A percentile compares a stretch with the other conserved stretches of the same genome.
These are phyloP conservation scores for Sander vitreus DNA, from an alignment of 2,113 vertebrate species.

Conservation along the genomic window DNA sequence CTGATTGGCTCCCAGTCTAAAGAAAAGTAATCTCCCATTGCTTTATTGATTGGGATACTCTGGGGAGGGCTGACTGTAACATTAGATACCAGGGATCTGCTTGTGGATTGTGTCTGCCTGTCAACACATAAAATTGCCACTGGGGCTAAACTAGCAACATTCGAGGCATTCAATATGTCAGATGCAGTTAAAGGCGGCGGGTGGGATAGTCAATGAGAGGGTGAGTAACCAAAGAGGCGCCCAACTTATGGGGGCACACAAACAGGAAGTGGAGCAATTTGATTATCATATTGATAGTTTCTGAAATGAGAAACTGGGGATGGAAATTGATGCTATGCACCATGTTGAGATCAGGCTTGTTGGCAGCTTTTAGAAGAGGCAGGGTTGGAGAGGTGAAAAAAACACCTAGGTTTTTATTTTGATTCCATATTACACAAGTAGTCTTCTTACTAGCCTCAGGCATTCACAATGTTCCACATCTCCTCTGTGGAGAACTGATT, in stretches of 20 bases:
- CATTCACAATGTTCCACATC: constrained; percentile 26
- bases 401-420: constrained; percentile 31
- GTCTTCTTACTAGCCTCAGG: constrained; percentile 9
- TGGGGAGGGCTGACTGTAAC: constrained; percentile 60
- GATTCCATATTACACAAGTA: constrained; percentile 28
- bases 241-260: constrained; percentile 35
- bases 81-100: constrained; percentile 66
- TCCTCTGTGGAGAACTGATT: constrained; percentile 7
- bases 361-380: constrained; percentile 36
- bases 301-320: constrained; percentile 57
- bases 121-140: constrained; percentile 78
- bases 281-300: constrained; percentile 73
- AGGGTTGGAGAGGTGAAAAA: constrained; percentile 19
- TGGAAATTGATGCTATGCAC: constrained; percentile 54
- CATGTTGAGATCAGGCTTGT: constrained; percentile 26
- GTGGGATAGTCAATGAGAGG: constrained; percentile 61
- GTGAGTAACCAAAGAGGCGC: constrained; percentile 36
- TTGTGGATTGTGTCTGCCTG: constrained; percentile 70
- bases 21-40: constrained; percentile 65
- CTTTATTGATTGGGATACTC: constrained; percentile 76
- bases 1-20: constrained; percentile 60
- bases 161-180: constrained; percentile 74
- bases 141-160: constrained; percentile 63
- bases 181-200: constrained; percentile 62
- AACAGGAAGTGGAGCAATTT: constrained; percentile 65